Conservation (phyloP, 2,113 vertebrate species). For the Paracanthobrama guichenoti region DNA sequence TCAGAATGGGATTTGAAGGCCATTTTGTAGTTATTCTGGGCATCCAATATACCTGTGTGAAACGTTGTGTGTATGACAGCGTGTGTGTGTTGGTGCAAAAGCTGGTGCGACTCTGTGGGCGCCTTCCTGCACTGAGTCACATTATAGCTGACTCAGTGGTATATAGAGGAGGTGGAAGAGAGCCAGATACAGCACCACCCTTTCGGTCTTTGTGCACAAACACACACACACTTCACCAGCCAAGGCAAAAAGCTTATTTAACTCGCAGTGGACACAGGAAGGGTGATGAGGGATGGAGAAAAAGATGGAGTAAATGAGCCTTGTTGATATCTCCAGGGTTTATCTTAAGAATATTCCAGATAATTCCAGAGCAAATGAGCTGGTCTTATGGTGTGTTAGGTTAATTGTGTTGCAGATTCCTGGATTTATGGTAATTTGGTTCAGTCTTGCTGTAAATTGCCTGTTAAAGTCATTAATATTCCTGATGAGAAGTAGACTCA, state of each 20-base stretch:
- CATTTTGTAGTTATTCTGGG: conserved; percentile 11
- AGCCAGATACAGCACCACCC: conserved; percentile 52
- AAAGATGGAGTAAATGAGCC: conserved; percentile 40
- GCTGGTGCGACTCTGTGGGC: conserved; percentile 57
- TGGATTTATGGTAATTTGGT: conserved; percentile 54
- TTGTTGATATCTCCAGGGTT: conserved; percentile 45
- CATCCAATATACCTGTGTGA: conserved; percentile 17
- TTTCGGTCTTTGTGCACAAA: conserved; percentile 35
- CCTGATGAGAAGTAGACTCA: conserved; percentile 49
- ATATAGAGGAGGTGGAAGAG: conserved; percentile 49
- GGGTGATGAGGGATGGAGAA: conserved; percentile 29
- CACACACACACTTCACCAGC: background rate
- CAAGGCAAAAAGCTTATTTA: conserved; percentile 13
- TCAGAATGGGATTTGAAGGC: conserved; percentile 16
- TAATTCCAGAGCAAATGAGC: conserved; percentile 57
- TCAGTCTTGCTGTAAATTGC: conserved; percentile 49
- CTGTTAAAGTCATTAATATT: conserved; percentile 55
- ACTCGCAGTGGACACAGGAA: conserved; percentile 23
- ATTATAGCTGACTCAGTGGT: conserved; percentile 56
- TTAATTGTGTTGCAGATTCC: conserved; percentile 54
- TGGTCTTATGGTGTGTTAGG: conserved; percentile 25
- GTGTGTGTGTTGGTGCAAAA: conserved; percentile 64
- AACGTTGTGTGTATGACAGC: conserved; percentile 34
- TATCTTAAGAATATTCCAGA: conserved; percentile 51
- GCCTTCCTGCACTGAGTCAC: conserved; percentile 56